Percentiles rank a stretch among this genome's conserved stretches.
phyloP scores from a whole-genome alignment of 2,113 vertebrate genomes.

The Gymnorhina tibicen region DNA sequence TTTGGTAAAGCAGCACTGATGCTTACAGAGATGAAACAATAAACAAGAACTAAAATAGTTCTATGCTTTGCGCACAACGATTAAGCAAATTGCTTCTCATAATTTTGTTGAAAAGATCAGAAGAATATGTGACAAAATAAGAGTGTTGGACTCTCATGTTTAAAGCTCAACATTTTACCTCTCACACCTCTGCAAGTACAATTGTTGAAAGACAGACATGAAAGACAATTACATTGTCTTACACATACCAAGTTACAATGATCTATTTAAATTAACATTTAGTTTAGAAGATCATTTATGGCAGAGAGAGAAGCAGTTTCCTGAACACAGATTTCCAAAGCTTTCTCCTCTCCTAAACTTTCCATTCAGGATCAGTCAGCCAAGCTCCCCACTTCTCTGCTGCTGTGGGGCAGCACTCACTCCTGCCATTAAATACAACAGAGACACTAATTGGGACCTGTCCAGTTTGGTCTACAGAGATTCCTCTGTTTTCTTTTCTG shows the following conservation, averaged over 20 bases:
- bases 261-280: neutral
- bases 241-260: neutral
- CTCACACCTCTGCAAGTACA: neutral
- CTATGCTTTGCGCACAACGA: neutral
- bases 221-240: neutral
- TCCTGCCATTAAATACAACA: rapidly evolving
- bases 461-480: neutral
- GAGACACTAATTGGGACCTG: neutral
- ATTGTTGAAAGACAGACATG: neutral
- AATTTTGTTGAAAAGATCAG: neutral
- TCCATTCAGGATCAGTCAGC: neutral
- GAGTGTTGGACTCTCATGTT: neutral
- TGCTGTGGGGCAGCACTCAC: neutral
- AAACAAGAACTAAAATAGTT: neutral
- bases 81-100: neutral
- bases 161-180: neutral
- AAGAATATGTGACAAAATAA: neutral
- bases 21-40: neutral
- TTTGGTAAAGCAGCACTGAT: neutral
- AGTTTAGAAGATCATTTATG: neutral
- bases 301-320: neutral
- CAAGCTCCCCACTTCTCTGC: neutral
- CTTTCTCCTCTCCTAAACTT: neutral
- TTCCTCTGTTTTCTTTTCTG: neutral
- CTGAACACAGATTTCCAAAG: neutral